phyloP scores from a whole-genome alignment of 2,888 invertebrate genomes.

The Eilema depressum region DNA sequence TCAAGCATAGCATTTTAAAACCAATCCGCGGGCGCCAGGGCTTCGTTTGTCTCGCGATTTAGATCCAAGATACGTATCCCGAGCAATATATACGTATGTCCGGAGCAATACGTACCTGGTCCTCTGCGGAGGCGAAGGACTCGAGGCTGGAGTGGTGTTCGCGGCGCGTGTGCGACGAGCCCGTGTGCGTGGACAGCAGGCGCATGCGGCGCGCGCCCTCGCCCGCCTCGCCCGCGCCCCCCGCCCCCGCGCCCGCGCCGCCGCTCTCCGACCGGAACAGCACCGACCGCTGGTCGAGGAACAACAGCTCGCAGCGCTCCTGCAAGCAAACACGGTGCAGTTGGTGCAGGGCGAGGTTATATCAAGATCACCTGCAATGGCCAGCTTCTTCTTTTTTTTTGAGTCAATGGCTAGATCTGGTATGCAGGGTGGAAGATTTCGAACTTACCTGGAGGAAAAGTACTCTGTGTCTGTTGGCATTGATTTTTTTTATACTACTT shows the following conservation, averaged over 20 bases:
- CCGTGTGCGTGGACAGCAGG: constrained; percentile 79
- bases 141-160: constrained; percentile 95
- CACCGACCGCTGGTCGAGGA: constrained; percentile 95
- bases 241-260: constrained; percentile 65
- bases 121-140: constrained; percentile 98
- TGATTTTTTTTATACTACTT: no score
- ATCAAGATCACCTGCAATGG: background rate
- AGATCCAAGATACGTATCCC: no score
- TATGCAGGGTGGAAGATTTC: no score
- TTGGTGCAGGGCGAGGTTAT: background rate
- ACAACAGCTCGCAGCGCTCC: constrained; percentile 95
- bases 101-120: no score
- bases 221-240: constrained; percentile 63
- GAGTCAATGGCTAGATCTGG: no score
- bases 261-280: constrained; percentile 93
- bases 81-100: no score
- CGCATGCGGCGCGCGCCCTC: constrained; percentile 71
- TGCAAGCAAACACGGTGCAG: constrained; percentile 68
- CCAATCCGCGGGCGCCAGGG: no score
- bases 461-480: no score
- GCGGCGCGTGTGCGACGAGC: constrained; percentile 77
- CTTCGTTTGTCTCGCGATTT: no score
- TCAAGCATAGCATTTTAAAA: no score
- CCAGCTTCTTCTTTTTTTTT: no score
- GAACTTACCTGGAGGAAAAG: no score